A percentile compares a stretch with the other conserved stretches of the same genome.
Conservation (phyloP, 2,113 vertebrate species). For the Hystrix brachyura region DNA sequence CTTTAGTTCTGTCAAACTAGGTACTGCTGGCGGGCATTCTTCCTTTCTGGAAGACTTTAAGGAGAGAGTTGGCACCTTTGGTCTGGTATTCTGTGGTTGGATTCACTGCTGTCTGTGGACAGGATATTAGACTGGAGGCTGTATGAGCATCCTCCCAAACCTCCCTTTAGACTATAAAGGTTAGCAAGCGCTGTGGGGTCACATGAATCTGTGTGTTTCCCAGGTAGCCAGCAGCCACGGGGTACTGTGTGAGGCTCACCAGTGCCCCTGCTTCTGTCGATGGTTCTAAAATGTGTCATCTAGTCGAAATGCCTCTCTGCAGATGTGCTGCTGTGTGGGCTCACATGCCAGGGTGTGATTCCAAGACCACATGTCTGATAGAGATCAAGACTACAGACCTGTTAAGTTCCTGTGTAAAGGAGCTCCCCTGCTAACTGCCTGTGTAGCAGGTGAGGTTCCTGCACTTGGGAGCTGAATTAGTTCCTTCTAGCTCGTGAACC, state of each 20-base stretch:
- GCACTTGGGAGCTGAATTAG: background rate
- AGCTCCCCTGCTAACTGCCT: background rate
- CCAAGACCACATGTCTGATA: fast-evolving
- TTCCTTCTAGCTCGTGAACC: background rate
- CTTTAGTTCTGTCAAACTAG: background rate
- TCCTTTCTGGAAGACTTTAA: background rate
- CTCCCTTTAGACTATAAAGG: background rate
- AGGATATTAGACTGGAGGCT: background rate
- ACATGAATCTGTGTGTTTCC: fast-evolving
- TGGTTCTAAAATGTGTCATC: background rate
- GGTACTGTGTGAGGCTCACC: background rate
- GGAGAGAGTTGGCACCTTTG: background rate
- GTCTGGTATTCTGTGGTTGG: background rate
- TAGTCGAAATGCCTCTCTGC: background rate
- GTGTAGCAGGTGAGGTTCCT: background rate
- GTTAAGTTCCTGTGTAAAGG: background rate
- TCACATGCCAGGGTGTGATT: background rate
- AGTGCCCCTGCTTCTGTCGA: background rate
- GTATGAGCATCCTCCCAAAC: background rate
- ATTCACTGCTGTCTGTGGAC: background rate
- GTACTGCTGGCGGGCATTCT: background rate
- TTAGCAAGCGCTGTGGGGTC: background rate
- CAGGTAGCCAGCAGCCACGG: background rate
- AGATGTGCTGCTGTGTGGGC: background rate
- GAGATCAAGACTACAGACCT: background rate